Base-by-base conservation (phyloP, 2,888 invertebrate species). In the Drosophila prostipennis region DNA sequence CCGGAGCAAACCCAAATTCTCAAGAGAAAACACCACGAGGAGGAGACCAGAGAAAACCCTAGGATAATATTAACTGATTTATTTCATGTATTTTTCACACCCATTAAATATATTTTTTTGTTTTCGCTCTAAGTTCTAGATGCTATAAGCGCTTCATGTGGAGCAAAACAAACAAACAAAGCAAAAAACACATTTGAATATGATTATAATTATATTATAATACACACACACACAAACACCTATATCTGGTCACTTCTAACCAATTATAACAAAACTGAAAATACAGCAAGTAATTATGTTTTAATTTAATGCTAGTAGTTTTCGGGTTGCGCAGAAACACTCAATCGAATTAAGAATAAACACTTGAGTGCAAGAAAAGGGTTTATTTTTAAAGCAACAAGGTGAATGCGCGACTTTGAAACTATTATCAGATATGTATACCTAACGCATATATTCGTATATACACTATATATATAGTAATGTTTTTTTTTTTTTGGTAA, bases 201-300 rank as follows among this genome's bases (percentile, higher is more conserved):
- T 13, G 23, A 48, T 46, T 29, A 16, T 37, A 29, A n/a, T 46
- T 11, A 32, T 46, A 46, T 45, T 26, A 55, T 29, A 29, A 43
- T 14, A 43, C n/a, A 36, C 5, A 53, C 16, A 60, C 16, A 58
- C 34, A 52, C 58, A 52, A 72, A 81, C 76, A 79, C 78, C 81
- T 81, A 76, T 87, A 79, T 90, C 90, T 90, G 90, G 90, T 90
- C 90, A 90, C 81, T 78, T 79, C 60, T 75, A 90, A 90, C 90
- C 90, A 90, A 90, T 89, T 78, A 80, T 71, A 85, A 80, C n/a
- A 29, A 57, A 55, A 39, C 23, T 53, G 39, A 39, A 39, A 53
- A 26, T 29, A 29, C 39, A 53, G 60, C 63, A 67, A 76, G 32
- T 53, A 78, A 74, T 74, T 77, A 82, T 23, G 16, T 63, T 54